Evolutionary conservation across 2,113 vertebrate species (phyloP).

Genomic region (Hirundichthys speculiger): DNA sequence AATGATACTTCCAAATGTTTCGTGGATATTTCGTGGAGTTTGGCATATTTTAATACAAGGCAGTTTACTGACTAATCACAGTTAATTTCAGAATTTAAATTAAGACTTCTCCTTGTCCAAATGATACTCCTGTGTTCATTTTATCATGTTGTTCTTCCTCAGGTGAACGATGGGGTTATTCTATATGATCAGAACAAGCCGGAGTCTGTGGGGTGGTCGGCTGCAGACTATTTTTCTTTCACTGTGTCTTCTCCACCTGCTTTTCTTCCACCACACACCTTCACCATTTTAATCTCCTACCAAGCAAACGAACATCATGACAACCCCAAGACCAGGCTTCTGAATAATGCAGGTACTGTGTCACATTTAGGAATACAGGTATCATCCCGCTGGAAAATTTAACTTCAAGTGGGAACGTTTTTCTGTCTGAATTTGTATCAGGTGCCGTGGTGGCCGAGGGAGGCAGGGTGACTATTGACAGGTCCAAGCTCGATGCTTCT

Average conservation of each 20-base stretch:
- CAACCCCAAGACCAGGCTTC: slow-evolving; percentile 73
- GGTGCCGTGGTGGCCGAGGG: slow-evolving; percentile 87
- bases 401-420: background rate
- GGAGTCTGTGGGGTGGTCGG: slow-evolving; percentile 78
- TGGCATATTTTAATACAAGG: too few relatives aligned
- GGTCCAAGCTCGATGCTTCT: slow-evolving; percentile 86
- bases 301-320: slow-evolving; percentile 52
- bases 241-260: slow-evolving; percentile 82
- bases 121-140: background rate
- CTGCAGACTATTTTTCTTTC: slow-evolving; percentile 85
- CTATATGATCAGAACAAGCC: slow-evolving; percentile 81
- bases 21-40: background rate
- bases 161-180: slow-evolving; percentile 84
- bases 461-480: slow-evolving; percentile 83
- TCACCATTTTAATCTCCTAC: slow-evolving; percentile 86
- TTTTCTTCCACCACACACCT: slow-evolving; percentile 80
- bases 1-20: background rate
- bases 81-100: background rate
- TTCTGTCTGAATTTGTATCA: slow-evolving; percentile 53
- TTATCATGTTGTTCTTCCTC: background rate
- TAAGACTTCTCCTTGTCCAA: background rate
- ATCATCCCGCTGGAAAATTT: background rate
- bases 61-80: too few relatives aligned
- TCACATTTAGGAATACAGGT: background rate
- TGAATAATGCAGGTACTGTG: slow-evolving; percentile 84